Evolutionary conservation across 2,797 vertebrate species (phyloP), one percentile per base, ranked within the genome.

Genomic region (Channallabes apus): DNA sequence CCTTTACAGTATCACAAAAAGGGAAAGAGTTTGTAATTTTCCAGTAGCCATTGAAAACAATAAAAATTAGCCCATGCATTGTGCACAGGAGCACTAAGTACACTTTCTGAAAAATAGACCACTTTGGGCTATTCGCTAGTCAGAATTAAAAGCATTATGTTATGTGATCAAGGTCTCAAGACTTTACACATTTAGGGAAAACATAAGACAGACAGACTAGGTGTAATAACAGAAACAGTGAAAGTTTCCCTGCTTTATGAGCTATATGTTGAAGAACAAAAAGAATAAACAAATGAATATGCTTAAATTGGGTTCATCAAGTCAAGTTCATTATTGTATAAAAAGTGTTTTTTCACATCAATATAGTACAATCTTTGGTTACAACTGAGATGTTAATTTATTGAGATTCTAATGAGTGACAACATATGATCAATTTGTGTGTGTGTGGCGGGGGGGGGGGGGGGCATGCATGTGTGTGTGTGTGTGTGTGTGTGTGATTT

Each of bases 1-100:
- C 29, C 32, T 69, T 71, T 20, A 2, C 87, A 86, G 88, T 62
- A 35, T 59, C 51, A 68, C 69, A 38, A 38, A 22, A 56, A 59
- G 86, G 22, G 61, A 87, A 83, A 71, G 67, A 83, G 80, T 76
- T 72, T 88, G 89, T 91, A 87, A 86, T 91, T 90, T 90, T 91
- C 89, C 88, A 89, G 86, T 86, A 68, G 71, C 73, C 62, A 22
- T 71, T 61, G 65, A 78, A 84, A 88, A 82, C 81, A 80, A 86
- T 90, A 88, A 90, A 88, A 80, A 82, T 88, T 80, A 87, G 82
- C 38, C 61, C 56, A 87, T 84, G 86, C 87, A 73, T 88, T 83
- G 82, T 84, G 85, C 84, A 84, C 84, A 83, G 79, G 58, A n/a
- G 58, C 76, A 85, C 83, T 87, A 73, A 83, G 80, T 88, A 86